phyloP scores from a whole-genome alignment of 2,113 vertebrate genomes.

The Gnathonemus echidnorhynchus region DNA sequence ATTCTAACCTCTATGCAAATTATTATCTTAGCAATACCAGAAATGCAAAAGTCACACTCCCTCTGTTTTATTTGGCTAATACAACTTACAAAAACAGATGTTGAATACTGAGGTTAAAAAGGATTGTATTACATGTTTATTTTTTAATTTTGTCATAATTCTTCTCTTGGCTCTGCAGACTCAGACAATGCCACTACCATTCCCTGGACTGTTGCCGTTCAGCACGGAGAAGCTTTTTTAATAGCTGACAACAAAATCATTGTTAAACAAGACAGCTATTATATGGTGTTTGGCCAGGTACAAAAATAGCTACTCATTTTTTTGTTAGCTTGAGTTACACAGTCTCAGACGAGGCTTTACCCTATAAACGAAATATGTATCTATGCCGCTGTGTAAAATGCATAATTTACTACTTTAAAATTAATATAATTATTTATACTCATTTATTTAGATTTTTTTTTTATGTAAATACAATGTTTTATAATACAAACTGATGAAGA shows the following conservation, averaged over 20 bases:
- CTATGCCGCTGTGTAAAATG: not conserved
- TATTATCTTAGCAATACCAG: not conserved
- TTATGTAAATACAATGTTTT: not conserved
- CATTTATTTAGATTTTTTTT: not conserved
- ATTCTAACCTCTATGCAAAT: not conserved
- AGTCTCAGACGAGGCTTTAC: not conserved
- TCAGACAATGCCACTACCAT: constrained; percentile 52
- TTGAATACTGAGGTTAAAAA: not conserved
- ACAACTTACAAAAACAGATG: not conserved
- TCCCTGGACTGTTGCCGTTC: constrained; percentile 53
- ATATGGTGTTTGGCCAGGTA: constrained; percentile 59
- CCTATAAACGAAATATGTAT: not conserved
- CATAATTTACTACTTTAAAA: not conserved
- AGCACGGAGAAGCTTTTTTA: constrained; percentile 48
- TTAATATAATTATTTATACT: not conserved
- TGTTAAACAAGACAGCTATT: constrained; percentile 57
- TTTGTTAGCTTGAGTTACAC: not conserved
- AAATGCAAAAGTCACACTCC: not conserved
- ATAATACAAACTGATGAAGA: not conserved
- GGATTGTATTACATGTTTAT: not conserved
- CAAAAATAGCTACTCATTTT: constrained; percentile 34
- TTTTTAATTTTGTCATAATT: not conserved
- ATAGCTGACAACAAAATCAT: constrained; percentile 52
- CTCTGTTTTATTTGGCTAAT: not conserved
- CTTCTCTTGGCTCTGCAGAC: constrained; percentile 32